These are phyloP conservation scores for Melangyna quadrimaculata DNA, from an alignment of 2,888 invertebrate genomes.

Conservation along the genomic window DNA sequence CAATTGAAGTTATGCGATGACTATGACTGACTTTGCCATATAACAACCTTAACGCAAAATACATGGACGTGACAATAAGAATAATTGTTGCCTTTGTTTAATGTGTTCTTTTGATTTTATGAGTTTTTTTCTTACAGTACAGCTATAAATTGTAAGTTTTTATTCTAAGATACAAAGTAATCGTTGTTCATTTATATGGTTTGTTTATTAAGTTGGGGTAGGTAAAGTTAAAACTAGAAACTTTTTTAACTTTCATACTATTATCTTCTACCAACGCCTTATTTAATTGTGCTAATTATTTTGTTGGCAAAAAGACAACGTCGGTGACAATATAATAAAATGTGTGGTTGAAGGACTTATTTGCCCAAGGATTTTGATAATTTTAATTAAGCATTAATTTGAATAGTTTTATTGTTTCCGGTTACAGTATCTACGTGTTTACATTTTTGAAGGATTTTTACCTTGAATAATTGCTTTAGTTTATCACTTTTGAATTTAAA, in stretches of 20 bases:
- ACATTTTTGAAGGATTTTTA: not conserved
- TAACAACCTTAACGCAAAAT: not conserved
- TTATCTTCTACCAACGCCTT: not conserved
- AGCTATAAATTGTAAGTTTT: not conserved
- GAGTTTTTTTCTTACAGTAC: not conserved
- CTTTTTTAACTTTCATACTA: not conserved
- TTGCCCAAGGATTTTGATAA: not conserved
- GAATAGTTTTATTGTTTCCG: not conserved
- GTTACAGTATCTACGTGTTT: not conserved
- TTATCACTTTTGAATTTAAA: too few species aligned
- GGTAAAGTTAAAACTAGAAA: not conserved
- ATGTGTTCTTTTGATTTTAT: not conserved
- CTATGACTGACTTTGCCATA: not conserved
- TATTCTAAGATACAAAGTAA: not conserved
- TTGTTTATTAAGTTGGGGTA: not conserved
- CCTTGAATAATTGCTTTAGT: too few species aligned
- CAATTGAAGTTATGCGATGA: not conserved
- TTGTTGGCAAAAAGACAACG: constrained; percentile 4
- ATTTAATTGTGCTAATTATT: not conserved
- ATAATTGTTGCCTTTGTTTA: not conserved
- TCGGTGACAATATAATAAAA: not conserved
- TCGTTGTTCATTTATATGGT: not conserved
- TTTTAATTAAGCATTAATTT: not conserved
- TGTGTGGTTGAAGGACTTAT: not conserved
- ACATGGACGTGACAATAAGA: not conserved